Evolutionary conservation across 2,113 vertebrate genomes (phyloP), one percentile per base, ranked within the genome.

Genomic region (human): DNA sequence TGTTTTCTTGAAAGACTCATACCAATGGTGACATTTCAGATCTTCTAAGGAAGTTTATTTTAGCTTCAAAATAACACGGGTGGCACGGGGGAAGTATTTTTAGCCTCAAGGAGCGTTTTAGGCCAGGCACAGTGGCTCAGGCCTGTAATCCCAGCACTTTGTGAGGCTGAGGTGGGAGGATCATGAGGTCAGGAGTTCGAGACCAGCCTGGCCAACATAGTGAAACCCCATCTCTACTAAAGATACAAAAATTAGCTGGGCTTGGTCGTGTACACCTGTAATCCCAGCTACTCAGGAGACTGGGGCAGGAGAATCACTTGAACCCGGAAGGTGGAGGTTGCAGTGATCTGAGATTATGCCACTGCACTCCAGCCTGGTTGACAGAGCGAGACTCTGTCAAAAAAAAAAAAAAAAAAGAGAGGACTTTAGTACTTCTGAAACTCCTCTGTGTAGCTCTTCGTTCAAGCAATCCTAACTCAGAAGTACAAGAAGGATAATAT

Each of bases 201-300:
- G 11, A 14, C 61, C 61, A 64, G 27, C 12, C 61, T 64, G 61
- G 61, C 0, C 4, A 64, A 64, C 5, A 32, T 64, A 13, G 27
- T 30, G 13, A 64, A 64, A 64, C 61, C 27, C 6, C 5, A 5
- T 64, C 61, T 30, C 61, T 64, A 64, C 61, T 14, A 30, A 64
- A 64, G 30, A 64, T 13, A 30, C 12, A 64, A 30, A 64, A 64
- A 64, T 64, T 64, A 64, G 27, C 61, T 6, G 12, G 12, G 13
- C 2, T 12, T 64, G 61, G 61, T 64, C 27, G 12, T 0, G 12
- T 0, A 13, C 0, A 0, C 61, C 61, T 64, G 12, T 6, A 64
- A 6, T 64, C 27, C 27, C 61, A 64, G 27, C 61, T 64, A 14
- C 11, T 64, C 2, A 32, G 61, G 61, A 64, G 61, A 11, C 27